Evolutionary conservation across 2,113 vertebrate species (phyloP).

Genomic region (Cebus imitator): DNA sequence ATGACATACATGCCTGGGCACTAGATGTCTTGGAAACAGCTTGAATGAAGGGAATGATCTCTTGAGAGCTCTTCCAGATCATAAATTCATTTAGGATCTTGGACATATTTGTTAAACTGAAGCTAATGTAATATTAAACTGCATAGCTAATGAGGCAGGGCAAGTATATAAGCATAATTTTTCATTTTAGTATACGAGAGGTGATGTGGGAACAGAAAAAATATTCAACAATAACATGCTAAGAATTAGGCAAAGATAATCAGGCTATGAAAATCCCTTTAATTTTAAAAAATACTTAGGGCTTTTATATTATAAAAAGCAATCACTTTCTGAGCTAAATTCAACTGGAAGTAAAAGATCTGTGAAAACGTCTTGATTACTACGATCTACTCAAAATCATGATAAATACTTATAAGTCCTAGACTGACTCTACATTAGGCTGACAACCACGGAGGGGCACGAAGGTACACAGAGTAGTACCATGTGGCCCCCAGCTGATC

Average conservation of each 20-base stretch:
- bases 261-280: conserved; percentile 19
- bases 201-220: conserved; percentile 15
- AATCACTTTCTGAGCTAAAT: conserved; percentile 22
- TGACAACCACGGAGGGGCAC: background rate
- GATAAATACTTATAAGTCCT: conserved; percentile 5
- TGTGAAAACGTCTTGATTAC: conserved; percentile 37
- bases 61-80: background rate
- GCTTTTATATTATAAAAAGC: conserved; percentile 28
- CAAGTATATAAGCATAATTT: background rate
- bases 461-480: background rate
- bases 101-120: background rate
- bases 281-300: conserved; percentile 12
- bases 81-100: conserved; percentile 3
- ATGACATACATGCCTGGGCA: background rate
- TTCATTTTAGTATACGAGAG: background rate
- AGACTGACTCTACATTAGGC: background rate
- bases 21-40: background rate
- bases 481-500: background rate
- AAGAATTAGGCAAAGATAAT: conserved; percentile 60
- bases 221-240: conserved; percentile 22
- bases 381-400: conserved; percentile 36
- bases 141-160: background rate
- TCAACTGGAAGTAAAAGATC: conserved; percentile 32
- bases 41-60: background rate
- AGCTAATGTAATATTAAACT: background rate